Evolutionary conservation across 2,113 vertebrate genomes (phyloP).

Genomic region (Collichthys lucidus): DNA sequence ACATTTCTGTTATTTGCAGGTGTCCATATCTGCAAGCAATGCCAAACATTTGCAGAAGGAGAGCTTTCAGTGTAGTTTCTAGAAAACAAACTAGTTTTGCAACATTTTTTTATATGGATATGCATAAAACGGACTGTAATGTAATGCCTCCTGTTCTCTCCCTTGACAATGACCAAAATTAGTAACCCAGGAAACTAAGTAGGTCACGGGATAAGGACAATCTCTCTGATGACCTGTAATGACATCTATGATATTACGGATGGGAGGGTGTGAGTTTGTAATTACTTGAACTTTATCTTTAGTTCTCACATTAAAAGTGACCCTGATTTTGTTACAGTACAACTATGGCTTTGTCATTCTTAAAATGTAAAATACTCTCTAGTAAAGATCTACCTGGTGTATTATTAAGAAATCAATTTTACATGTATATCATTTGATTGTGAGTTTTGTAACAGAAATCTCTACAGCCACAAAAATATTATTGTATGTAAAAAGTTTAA

Average conservation of each 20-base stretch:
- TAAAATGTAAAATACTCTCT: not conserved
- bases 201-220: slow-evolving; percentile 56
- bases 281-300: slow-evolving; percentile 37
- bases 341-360: not conserved
- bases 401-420: not conserved
- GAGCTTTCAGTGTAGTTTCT: not conserved
- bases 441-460: not conserved
- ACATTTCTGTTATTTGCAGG: not conserved
- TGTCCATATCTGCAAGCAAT: not conserved
- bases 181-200: slow-evolving; percentile 57
- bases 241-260: slow-evolving; percentile 14
- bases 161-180: slow-evolving; percentile 49
- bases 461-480: not conserved
- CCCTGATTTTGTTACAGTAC: not conserved
- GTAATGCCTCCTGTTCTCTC: slow-evolving; percentile 26
- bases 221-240: slow-evolving; percentile 51
- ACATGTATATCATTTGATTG: not conserved
- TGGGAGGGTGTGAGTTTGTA: slow-evolving; percentile 6
- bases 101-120: not conserved
- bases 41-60: not conserved
- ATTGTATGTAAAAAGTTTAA: not conserved
- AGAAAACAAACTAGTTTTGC: not conserved
- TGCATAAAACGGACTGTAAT: slow-evolving; percentile 9
- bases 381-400: not conserved
- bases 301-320: slow-evolving; percentile 1